Conservation (phyloP, 2,797 vertebrate species). For the Oreortyx pictus region DNA sequence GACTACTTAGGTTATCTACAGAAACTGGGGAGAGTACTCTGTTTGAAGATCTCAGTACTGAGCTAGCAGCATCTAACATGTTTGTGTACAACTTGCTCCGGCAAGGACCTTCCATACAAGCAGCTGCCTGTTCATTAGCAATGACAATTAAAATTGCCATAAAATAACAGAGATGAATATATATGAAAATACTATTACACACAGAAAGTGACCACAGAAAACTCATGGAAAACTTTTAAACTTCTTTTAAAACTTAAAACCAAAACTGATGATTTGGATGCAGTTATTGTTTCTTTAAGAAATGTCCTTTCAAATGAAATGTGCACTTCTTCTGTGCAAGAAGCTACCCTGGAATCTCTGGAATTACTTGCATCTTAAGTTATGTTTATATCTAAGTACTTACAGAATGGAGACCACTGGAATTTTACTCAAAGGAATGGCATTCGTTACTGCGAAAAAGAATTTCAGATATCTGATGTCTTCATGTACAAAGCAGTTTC, state of each 20-base stretch:
- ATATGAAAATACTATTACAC: not conserved
- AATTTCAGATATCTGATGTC: constrained; percentile 41
- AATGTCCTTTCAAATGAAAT: constrained; percentile 4
- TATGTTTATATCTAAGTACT: constrained; percentile 19
- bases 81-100: not conserved
- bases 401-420: not conserved
- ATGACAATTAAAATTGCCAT: not conserved
- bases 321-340: not conserved
- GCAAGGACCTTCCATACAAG: not conserved
- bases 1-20: not conserved
- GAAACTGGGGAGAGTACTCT: not conserved
- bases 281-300: not conserved
- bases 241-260: not conserved
- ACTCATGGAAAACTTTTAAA: not conserved
- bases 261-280: not conserved
- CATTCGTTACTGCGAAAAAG: constrained; percentile 11
- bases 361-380: constrained; percentile 16
- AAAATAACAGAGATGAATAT: not conserved
- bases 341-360: constrained; percentile 9
- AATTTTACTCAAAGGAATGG: constrained; percentile 42
- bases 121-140: constrained; percentile 24
- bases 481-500: not conserved
- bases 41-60: not conserved
- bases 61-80: not conserved
- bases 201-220: not conserved